Base-by-base conservation (phyloP, 2,797 vertebrate genomes). In the Neostethus bicornis region DNA sequence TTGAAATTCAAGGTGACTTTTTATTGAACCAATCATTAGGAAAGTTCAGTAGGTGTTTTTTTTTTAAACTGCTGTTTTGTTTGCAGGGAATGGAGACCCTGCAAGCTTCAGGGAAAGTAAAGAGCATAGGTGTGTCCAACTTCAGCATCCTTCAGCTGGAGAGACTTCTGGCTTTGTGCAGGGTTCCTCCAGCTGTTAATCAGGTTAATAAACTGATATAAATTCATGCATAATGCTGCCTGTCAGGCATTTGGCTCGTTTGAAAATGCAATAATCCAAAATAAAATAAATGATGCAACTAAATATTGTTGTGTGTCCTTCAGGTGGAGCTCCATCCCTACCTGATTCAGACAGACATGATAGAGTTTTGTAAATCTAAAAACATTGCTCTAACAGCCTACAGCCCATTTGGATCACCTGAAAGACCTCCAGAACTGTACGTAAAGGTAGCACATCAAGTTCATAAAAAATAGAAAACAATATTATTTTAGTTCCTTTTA, bases 301-400 rank as follows among this genome's bases (percentile, higher is more conserved):
- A 35, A 35, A 16, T n/a, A 8, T 3, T 39, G 9, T 8, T 21
- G 7, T 44, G 0, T 32, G 21, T 0, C 38, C 38, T 23, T 12
- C 20, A 92, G 91, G 86, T 92, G 59, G 92, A 93, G 77, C 82
- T 93, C 0, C 91, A 93, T 70, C 92, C 91, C 1, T 92, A 93
- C 82, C 31, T 92, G 68, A 79, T 84, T 26, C 91, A 93, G 80
- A 51, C 76, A 0, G 87, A 92, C 2, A 61, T 93, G 72, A 76
- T 88, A 0, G 80, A 90, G 23, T 92, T 87, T 63, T 93, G 92
- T 39, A 85, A 80, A 55, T 84, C 87, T 24, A 89, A 71, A 43
- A 88, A 86, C 80, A 90, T 93, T 9, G 58, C 61, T 11, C 81
- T 93, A 51, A 90, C 84, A 0, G 91, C 92, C 34, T 87, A 72